Conservation (phyloP, 2,113 vertebrate species). For the Fregata magnificens region DNA sequence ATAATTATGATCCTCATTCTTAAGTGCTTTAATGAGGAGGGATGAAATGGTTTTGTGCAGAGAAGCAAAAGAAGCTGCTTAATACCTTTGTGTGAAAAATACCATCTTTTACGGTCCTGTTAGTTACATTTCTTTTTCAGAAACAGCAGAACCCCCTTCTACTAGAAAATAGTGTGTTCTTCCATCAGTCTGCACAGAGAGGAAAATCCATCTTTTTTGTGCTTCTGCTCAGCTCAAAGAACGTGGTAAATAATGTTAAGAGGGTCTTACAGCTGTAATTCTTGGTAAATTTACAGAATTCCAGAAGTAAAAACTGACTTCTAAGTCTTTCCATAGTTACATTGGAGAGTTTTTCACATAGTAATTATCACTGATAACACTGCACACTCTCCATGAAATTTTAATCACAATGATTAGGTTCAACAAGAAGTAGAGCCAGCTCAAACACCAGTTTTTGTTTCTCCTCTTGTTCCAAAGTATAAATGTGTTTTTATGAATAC, state of each 20-base stretch:
- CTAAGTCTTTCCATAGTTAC: not conserved
- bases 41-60: not conserved
- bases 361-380: not conserved
- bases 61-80: not conserved
- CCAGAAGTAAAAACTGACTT: not conserved
- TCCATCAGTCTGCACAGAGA: not conserved
- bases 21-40: not conserved
- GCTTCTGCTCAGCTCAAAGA: not conserved
- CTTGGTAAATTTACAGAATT: not conserved
- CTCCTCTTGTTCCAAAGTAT: not conserved
- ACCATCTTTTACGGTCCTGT: not conserved
- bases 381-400: not conserved
- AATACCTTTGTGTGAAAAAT: not conserved
- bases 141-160: not conserved
- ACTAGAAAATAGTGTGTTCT: not conserved
- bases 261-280: not conserved
- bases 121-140: not conserved
- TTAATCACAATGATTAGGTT: not conserved
- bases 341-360: not conserved
- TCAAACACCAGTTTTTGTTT: not conserved
- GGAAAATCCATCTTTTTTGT: not conserved
- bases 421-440: not conserved
- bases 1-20: not conserved
- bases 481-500: slow-evolving; percentile 34
- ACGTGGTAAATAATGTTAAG: not conserved